Evolutionary conservation across 2,797 vertebrate species (phyloP).

Genomic region (Chrosomus eos): DNA sequence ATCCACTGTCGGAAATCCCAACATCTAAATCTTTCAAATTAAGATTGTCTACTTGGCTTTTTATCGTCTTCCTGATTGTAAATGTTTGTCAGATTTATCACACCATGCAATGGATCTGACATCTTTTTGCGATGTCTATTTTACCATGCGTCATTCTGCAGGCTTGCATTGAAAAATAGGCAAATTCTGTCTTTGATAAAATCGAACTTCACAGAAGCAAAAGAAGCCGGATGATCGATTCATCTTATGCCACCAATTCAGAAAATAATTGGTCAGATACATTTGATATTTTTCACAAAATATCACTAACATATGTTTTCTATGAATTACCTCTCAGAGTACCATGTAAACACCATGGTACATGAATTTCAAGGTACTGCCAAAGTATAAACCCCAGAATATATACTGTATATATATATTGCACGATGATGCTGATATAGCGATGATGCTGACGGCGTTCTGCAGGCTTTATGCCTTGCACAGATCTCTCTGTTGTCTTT

Average conservation of each 20-base stretch:
- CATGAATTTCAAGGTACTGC: background rate
- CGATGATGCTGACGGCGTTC: background rate
- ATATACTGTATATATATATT: background rate
- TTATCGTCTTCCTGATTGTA: conserved; percentile 9
- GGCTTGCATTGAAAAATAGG: background rate
- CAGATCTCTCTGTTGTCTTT: conserved; percentile 34
- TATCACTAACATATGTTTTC: background rate
- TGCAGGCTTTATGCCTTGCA: no score
- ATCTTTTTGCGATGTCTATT: background rate
- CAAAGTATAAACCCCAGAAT: background rate
- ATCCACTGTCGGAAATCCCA: no score
- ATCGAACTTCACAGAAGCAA: conserved; percentile 37
- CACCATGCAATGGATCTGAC: conserved; percentile 13
- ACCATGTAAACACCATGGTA: background rate
- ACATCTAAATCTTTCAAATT: background rate
- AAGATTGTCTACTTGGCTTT: conserved; percentile 22
- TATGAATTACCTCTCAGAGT: background rate
- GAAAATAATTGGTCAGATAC: conserved; percentile 40
- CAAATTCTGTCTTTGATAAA: conserved; percentile 18
- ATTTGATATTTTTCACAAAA: conserved; percentile 40
- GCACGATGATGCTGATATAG: no score
- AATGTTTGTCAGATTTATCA: background rate
- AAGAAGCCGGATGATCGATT: conserved; percentile 46
- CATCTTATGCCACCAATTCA: conserved; percentile 43
- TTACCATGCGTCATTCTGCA: background rate